Evolutionary conservation across 2,797 vertebrate species (phyloP).

Genomic region (Mormyrus hasselquistii): DNA sequence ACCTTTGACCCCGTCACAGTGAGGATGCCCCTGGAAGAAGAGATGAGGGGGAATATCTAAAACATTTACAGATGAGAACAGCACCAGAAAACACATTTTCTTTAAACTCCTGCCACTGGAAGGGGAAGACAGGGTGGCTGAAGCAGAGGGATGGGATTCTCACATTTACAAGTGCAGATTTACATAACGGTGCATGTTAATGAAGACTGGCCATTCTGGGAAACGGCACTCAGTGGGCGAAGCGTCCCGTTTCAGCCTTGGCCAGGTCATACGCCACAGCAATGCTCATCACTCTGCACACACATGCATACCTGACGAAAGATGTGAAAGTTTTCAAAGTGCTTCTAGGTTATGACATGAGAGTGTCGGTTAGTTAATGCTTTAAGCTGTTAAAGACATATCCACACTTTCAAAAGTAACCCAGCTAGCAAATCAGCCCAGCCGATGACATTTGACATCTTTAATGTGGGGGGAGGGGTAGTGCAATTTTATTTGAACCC

Average conservation of each 20-base stretch:
- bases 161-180: slow-evolving; percentile 13
- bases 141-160: neutral
- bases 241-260: slow-evolving; percentile 24
- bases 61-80: neutral
- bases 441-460: neutral
- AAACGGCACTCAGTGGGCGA: neutral
- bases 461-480: no score
- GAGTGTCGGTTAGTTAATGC: slow-evolving; percentile 44
- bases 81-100: neutral
- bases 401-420: slow-evolving; percentile 13
- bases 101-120: neutral
- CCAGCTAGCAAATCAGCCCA: neutral
- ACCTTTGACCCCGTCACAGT: neutral
- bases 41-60: neutral
- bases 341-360: slow-evolving; percentile 49
- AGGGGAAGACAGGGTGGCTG: neutral
- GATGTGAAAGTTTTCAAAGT: slow-evolving; percentile 54
- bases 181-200: slow-evolving; percentile 13
- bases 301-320: slow-evolving; percentile 63
- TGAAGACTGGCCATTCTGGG: slow-evolving; percentile 5
- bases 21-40: neutral
- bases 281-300: slow-evolving; percentile 56
- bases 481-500: neutral
- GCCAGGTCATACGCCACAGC: slow-evolving; percentile 44
- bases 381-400: slow-evolving; percentile 42